Evolutionary conservation across 2,888 invertebrate species (phyloP).

Genomic region (Globia sparganii): DNA sequence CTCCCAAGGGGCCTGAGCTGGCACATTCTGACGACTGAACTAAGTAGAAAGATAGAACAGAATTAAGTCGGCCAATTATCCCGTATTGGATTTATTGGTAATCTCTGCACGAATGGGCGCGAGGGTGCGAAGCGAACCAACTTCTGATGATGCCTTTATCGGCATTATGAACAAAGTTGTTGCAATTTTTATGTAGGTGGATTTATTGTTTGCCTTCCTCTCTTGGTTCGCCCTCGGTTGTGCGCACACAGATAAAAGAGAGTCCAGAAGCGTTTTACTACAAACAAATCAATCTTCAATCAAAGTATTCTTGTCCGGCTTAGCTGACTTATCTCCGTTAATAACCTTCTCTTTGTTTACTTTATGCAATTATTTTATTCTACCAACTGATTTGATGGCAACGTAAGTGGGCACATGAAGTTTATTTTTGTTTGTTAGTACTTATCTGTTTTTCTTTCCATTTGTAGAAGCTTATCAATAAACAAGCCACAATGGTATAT

Average conservation of each 20-base stretch:
- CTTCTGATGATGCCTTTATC: conserved; percentile 90
- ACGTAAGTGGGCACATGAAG: background rate
- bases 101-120: conserved; percentile 90
- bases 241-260: conserved; percentile 86
- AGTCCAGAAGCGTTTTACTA: conserved; percentile 82
- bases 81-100: conserved; percentile 91
- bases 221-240: conserved; percentile 85
- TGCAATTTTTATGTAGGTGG: conserved; percentile 90
- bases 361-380: conserved; percentile 63
- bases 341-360: conserved; percentile 61
- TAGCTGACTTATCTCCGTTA: conserved; percentile 68
- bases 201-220: conserved; percentile 88
- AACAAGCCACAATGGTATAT: background rate
- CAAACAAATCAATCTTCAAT: conserved; percentile 85
- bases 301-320: conserved; percentile 77
- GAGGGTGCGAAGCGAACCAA: conserved; percentile 90
- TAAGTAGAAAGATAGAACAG: conserved; percentile 91
- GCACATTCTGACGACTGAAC: conserved; percentile 91
- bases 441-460: background rate
- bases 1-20: conserved; percentile 89
- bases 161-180: conserved; percentile 90
- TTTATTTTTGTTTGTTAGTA: background rate
- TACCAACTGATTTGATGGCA: background rate
- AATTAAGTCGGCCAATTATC: conserved; percentile 91
- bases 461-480: background rate